These are phyloP conservation scores for Darevskia nairensis DNA, from an alignment of 2,797 vertebrate species.

Conservation along the genomic window DNA sequence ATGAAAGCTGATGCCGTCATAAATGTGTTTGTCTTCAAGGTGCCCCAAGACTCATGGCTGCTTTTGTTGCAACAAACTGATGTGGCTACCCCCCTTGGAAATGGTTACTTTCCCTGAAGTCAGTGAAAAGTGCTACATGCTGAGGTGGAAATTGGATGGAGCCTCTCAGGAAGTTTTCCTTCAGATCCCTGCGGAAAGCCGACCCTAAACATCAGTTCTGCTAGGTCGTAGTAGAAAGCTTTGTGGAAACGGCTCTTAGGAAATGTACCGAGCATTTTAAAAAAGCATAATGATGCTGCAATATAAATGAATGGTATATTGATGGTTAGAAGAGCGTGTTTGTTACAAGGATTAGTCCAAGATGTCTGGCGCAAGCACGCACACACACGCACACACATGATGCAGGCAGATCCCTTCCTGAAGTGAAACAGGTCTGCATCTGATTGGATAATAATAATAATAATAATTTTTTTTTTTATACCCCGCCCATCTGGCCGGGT, in stretches of 20 bases:
- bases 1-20: no score
- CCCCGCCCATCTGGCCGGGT: no score
- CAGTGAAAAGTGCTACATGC: no score
- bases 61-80: no score
- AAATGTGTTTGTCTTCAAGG: no score
- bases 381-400: no score
- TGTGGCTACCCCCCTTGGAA: no score
- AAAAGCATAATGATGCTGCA: not conserved
- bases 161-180: not conserved
- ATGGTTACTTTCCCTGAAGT: not conserved
- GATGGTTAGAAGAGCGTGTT: not conserved
- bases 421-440: not conserved
- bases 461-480: no score
- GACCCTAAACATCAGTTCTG: not conserved
- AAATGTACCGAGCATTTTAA: not conserved
- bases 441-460: not conserved
- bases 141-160: not conserved
- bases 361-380: no score
- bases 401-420: not conserved
- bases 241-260: not conserved
- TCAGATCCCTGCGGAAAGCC: not conserved
- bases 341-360: not conserved
- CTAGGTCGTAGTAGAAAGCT: not conserved
- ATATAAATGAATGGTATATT: not conserved
- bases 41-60: no score